Evolutionary conservation across 2,888 invertebrate genomes (phyloP), one percentile per base, ranked within the genome.

Genomic region (Acanthosepion pharaonis): DNA sequence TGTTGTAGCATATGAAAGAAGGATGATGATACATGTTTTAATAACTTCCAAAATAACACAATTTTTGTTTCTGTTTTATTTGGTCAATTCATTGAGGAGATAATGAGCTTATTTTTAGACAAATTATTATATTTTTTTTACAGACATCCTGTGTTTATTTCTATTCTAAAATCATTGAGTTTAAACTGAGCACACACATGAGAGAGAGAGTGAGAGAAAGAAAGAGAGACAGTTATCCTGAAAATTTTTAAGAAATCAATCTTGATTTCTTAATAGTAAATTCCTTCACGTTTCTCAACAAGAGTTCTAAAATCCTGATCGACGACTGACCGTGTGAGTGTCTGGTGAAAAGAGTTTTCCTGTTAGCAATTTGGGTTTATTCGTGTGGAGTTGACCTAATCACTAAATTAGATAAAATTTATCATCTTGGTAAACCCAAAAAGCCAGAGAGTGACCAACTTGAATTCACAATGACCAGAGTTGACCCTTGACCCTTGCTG

Each of bases 401-500:
- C 51, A 51, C 51, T 51, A 51, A 8, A 51, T 15, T 51, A 51
- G 8, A 51, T 51, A 8, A 64, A 28, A 25, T 64, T 23, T 23
- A 64, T 64, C 64, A 51, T 20, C n/a, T 78, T 9, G n/a, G 18
- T n/a, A 78, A 78, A 78, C 78, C 78, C 78, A 78, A 78, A 78
- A 78, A 11, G 78, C n/a, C 78, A 78, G 78, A 78, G 78, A 78
- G n/a, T 78, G 78, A 78, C 78, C 78, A 78, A 78, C 78, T 78
- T 78, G 78, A 78, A 78, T 78, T 78, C 78, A 78, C 78, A 78
- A 78, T n/a, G 78, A n/a, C 15, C 78, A 78, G 78, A 78, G 15
- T 33, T 78, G 78, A 78, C 78, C n/a, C 11, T 78, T 78, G n/a
- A 23, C 11, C 78, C 33, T n/a, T n/a, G 15, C 33, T n/a, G 78